These are phyloP conservation scores for Pseudobourletiella spinata DNA, from an alignment of 1,140 invertebrate species.

Conservation along the genomic window DNA sequence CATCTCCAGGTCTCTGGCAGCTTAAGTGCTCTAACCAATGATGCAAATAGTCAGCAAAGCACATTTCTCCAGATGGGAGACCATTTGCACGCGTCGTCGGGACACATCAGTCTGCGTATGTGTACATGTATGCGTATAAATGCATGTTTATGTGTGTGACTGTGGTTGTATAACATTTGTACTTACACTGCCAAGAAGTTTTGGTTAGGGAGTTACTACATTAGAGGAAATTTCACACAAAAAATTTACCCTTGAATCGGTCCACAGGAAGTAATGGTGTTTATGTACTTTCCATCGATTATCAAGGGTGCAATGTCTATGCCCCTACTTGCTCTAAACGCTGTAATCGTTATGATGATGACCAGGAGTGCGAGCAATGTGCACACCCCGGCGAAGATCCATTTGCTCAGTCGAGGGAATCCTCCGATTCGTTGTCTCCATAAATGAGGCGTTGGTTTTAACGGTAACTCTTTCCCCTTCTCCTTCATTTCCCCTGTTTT, in stretches of 20 bases:
- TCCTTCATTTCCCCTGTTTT: not conserved
- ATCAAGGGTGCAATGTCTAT: constrained; percentile 21
- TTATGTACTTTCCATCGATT: constrained; percentile 58
- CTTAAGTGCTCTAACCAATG: no score
- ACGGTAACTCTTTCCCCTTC: not conserved
- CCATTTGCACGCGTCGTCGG: no score
- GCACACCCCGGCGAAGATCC: constrained; percentile 2
- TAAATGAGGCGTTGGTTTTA: not conserved
- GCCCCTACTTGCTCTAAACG: not conserved
- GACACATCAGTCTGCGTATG: no score
- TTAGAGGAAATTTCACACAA: no score
- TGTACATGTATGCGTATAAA: no score
- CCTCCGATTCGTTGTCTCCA: not conserved
- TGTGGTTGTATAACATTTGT: no score
- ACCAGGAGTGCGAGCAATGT: constrained; percentile 3
- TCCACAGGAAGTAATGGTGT: constrained; percentile 66
- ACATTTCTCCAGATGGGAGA: no score
- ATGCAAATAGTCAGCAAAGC: no score
- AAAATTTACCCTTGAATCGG: constrained; percentile 60
- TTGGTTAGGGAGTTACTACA: no score
- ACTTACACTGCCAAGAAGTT: no score
- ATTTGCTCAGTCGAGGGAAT: constrained; percentile 7
- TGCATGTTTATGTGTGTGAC: no score
- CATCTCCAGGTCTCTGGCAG: no score
- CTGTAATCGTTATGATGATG: constrained; percentile 1